These are phyloP conservation scores for Oikopleura dioica DNA, from an alignment of 23 tunicate genomes.

Conservation along the genomic window DNA sequence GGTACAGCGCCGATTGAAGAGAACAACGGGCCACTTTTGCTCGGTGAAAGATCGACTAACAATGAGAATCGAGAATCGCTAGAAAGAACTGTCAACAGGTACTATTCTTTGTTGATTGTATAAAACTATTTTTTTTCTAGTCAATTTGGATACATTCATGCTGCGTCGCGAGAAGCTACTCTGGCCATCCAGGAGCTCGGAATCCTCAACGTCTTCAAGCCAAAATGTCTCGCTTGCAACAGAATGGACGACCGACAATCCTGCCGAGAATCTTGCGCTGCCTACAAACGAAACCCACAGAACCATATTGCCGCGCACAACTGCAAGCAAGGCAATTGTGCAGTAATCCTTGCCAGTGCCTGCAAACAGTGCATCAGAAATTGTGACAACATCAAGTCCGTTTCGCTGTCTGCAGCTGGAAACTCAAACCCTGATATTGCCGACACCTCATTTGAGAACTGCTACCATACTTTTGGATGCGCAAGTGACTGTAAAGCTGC, in stretches of 20 bases:
- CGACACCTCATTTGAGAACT: not conserved
- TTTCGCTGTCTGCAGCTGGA: not conserved
- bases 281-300: conserved; percentile 1
- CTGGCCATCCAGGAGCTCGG: not conserved
- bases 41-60: no score
- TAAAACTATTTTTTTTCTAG: no score
- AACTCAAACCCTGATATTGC: not conserved
- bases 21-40: not conserved
- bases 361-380: not conserved
- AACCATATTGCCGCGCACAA: conserved; percentile 8
- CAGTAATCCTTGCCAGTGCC: not conserved
- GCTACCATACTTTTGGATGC: conserved; percentile 1
- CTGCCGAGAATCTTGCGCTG: conserved; percentile 3
- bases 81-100: no score
- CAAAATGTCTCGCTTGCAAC: not conserved
- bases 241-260: not conserved
- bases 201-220: not conserved
- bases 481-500: conserved; percentile 3
- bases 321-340: not conserved
- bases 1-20: not conserved
- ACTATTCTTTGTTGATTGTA: no score
- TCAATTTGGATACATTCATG: conserved; percentile 7
- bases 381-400: not conserved
- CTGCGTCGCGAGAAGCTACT: not conserved
- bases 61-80: no score